Percentiles rank a stretch among this genome's conserved stretches.
Evolutionary conservation across 2,797 vertebrate species (phyloP).

Genomic region (Moxostoma hubbsi): DNA sequence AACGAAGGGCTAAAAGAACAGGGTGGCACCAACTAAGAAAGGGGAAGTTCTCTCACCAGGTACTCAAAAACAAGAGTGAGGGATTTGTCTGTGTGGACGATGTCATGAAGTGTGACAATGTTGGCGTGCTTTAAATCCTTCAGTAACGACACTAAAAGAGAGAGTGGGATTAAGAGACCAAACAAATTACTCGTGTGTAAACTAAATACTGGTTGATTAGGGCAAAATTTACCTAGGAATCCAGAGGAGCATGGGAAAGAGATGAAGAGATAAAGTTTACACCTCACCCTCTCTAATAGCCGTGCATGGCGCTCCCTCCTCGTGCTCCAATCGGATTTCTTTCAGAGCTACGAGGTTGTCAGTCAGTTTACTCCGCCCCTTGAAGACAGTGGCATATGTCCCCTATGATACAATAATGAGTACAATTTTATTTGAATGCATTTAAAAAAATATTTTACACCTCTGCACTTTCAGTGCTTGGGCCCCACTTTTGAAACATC

Average conservation of each 20-base stretch:
- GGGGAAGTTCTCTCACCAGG: constrained; percentile 81
- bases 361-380: constrained; percentile 96
- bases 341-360: constrained; percentile 98
- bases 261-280: not conserved
- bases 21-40: not conserved
- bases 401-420: constrained; percentile 76
- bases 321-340: constrained; percentile 96
- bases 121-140: constrained; percentile 99
- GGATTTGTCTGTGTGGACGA: constrained; percentile 98
- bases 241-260: not conserved
- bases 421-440: not conserved
- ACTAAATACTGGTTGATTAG: not conserved
- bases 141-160: constrained; percentile 88
- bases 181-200: not conserved
- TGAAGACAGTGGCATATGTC: constrained; percentile 97
- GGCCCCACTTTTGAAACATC: too few species aligned
- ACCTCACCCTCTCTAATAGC: constrained; percentile 94
- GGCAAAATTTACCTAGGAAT: not conserved
- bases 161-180: not conserved
- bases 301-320: constrained; percentile 96
- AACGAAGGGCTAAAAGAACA: not conserved
- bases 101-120: constrained; percentile 98
- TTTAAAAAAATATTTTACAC: not conserved
- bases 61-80: constrained; percentile 98
- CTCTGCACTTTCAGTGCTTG: too few species aligned